These are phyloP conservation scores for Glaucopsyche alexis DNA, from an alignment of 2,888 invertebrate genomes.

Conservation along the genomic window DNA sequence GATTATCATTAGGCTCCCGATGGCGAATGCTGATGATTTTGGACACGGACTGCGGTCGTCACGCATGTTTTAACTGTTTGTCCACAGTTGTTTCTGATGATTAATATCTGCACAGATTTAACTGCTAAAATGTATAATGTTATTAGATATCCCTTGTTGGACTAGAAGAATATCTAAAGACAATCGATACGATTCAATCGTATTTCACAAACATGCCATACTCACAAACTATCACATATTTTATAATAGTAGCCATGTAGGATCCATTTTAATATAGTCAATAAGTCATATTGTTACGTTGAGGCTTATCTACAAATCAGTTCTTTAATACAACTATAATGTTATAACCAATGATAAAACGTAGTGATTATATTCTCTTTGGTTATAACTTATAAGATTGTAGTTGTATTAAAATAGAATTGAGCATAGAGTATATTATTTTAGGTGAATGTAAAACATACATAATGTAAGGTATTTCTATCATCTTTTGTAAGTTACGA, in stretches of 20 bases:
- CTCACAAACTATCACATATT: no score
- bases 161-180: no score
- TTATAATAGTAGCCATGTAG: no score
- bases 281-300: no score
- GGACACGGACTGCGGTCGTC: conserved; percentile 62
- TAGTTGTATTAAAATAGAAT: no score
- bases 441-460: conserved; percentile 1
- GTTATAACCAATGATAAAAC: no score
- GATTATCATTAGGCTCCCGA: conserved; percentile 56
- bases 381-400: no score
- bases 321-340: background rate
- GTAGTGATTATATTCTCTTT: no score
- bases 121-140: background rate
- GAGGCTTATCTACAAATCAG: background rate
- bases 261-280: no score
- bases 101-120: background rate
- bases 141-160: background rate
- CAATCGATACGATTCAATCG: no score
- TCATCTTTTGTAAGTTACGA: conserved; percentile 1
- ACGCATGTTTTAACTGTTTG: conserved; percentile 39
- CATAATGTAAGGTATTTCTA: background rate
- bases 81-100: background rate
- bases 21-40: conserved; percentile 57
- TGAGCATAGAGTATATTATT: background rate
- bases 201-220: no score